Base-by-base conservation (phyloP, 2,797 vertebrate genomes). In the Cephalopachus bancanus region DNA sequence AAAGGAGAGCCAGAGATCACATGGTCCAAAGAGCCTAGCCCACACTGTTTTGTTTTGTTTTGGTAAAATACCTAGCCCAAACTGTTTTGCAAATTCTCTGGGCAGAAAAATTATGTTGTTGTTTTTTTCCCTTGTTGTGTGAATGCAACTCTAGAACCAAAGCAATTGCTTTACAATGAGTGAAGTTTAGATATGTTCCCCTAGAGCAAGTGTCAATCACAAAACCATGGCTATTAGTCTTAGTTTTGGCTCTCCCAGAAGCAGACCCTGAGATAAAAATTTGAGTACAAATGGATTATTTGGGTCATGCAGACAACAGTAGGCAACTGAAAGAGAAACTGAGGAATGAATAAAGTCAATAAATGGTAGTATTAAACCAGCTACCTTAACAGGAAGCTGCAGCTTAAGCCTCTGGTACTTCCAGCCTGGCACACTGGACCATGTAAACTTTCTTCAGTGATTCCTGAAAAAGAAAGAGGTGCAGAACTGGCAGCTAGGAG, bases 81-180 rank as follows among this genome's bases (percentile, higher is more conserved):
- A 24, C 7, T 33, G 53, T 57, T 62, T 78, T 65, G 51, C 37
- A 92, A 86, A 62, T 85, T 94, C 71, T 91, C 72, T 33, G 28
- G 30, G n/a, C 33, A 84, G 71, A 83, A 62, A 60, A 78, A 62
- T 64, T 83, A 5, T 7, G 0, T 16, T 84, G n/a, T 79, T 93
- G 16, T 10, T 62, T 3, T 71, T 53, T 51, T 94, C 53, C 37
- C 14, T 49, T 57, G 12, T 28, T 76, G 22, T 89, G 28, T 51
- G 62, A 92, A 76, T 53, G 79, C 28, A 49, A 93, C 44, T 62
- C 60, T 59, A 71, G 83, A 78, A 89, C 26, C 49, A 83, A 89
- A 86, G 49, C 49, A 44, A 10, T 49, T 69, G 11, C 89, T 76
- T 28, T n/a, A 14, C 71, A n/a, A 62, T 65, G 37, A 91, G 49